Evolutionary conservation across 2,797 vertebrate genomes (phyloP), one percentile per base, ranked within the genome.

Genomic region (Lutjanus campechanus): DNA sequence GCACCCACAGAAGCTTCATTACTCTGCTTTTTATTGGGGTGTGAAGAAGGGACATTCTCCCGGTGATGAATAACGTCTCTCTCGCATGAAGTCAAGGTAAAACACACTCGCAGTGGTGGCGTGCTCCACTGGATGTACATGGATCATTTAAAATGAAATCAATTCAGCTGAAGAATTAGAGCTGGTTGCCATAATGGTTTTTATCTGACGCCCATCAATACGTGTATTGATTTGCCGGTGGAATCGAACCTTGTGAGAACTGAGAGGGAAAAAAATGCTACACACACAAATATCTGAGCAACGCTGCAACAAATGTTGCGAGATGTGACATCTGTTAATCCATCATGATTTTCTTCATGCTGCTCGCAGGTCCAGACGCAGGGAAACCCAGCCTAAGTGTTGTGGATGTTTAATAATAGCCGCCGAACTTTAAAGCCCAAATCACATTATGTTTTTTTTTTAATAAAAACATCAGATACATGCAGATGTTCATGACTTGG

Each of bases 11-110:
- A 93, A 92, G 93, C 93, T 92, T 95, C 95, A 95, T 95, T 95
- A 95, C 94, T 95, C 94, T 92, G 92, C 89, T 82, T 95, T 95
- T 94, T 95, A 95, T 95, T 94, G 91, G 92, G 91, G 93, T 92
- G 93, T 94, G 93, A 93, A 93, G 92, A 93, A 85, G 90, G 92
- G 92, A 90, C 92, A 85, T 90, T 91, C 90, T 85, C 83, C 66
- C 53, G 58, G 91, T 93, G 93, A 96, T 96, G 94, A 96, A 95
- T 94, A 94, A 94, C 89, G 83, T 92, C 94, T 95, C 92, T 93
- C 92, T 93, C 81, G 77, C 84, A 68, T 79, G 80, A 86, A 95
- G 93, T 94, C 93, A 94, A 93, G 93, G 93, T 95, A 95, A 95
- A 95, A 93, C 90, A 94, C 92, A 91, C 90, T 91, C 83, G 82